Evolutionary conservation across 2,888 invertebrate species (phyloP).

Genomic region (Sphaerophoria rueppellii): DNA sequence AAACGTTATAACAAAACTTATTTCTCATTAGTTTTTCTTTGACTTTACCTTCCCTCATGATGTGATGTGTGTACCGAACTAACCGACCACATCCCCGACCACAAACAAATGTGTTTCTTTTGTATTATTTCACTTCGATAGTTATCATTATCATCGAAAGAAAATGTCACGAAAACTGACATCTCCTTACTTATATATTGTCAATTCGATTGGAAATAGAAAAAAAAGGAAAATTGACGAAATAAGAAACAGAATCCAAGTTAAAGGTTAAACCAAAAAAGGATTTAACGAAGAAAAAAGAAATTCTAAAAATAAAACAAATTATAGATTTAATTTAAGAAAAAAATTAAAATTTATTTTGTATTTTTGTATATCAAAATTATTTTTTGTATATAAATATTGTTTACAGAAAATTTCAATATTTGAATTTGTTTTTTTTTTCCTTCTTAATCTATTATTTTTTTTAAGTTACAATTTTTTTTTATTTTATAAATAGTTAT

Average conservation of each 20-base stretch:
- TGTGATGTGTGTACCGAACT: neutral
- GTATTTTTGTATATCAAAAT: neutral
- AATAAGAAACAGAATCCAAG: constrained; percentile 50
- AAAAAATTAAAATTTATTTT: constrained; percentile 22
- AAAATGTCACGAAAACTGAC: constrained; percentile 57
- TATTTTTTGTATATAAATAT: constrained; percentile 8
- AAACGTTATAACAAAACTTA: constrained; percentile 19
- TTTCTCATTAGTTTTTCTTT: constrained; percentile 44
- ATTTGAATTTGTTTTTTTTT: constrained; percentile 28
- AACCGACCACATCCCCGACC: constrained; percentile 6
- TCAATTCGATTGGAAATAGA: constrained; percentile 43
- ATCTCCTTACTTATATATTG: constrained; percentile 38
- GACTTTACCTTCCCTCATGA: constrained; percentile 42
- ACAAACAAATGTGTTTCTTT: constrained; percentile 13
- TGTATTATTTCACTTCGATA: constrained; percentile 48
- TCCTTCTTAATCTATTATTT: constrained; percentile 40
- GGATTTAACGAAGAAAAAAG: neutral
- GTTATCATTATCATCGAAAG: constrained; percentile 39
- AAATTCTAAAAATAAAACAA: constrained; percentile 16
- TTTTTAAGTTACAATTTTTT: constrained; percentile 38
- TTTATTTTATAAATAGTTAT: constrained; percentile 63
- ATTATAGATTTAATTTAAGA: neutral
- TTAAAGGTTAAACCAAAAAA: constrained; percentile 16
- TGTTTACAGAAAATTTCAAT: constrained; percentile 22
- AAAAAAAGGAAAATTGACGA: constrained; percentile 5